Evolutionary conservation across 1,140 invertebrate genomes (phyloP), one percentile per base, ranked within the genome.

Genomic region (Camponotus floridanus): DNA sequence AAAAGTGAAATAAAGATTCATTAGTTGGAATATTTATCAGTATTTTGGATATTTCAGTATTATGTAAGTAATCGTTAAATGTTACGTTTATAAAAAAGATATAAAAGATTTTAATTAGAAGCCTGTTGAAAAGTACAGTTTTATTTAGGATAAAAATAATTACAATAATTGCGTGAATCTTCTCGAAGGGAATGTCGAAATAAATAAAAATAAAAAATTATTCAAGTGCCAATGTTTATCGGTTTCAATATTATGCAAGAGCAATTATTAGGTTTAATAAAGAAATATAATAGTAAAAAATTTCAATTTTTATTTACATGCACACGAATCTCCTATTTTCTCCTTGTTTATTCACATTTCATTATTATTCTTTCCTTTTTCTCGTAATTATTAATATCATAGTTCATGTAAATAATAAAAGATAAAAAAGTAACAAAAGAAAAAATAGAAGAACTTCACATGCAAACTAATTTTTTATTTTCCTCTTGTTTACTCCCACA

Each of bases 31-130:
- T 15, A 48, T 74, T 59, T 74, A 59, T 74, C 71, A 26, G 0
- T 26, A 26, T 26, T 26, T 26, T 26, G 26, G 33, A 39, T 59
- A 11, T 59, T 73, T 39, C 11, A 15, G 15, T 73, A 39, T 73
- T 74, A 73, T 21, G 5, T 36, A 73, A 73, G 48, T 57, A 57
- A 71, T 71, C 48, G 18, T 73, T 73, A 74, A 3, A 11, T 73
- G 18, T 26, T 59, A 42, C 39, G 7, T 6, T 74, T 15, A 57
- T 39, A 39, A 59, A 67, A 73, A 74, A 3, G n/a, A 57, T 21
- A 15, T 21, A 59, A 59, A 42, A 74, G 26, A 57, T 57, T 59
- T 74, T 11, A 42, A 59, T 74, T 39, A 51, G 15, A 51, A 51
- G 48, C 15, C 15, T 3, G 5, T 51, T 51, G 15, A 51, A 51